Conservation (phyloP, 2,888 invertebrate genomes). For the Encarsia formosa region DNA sequence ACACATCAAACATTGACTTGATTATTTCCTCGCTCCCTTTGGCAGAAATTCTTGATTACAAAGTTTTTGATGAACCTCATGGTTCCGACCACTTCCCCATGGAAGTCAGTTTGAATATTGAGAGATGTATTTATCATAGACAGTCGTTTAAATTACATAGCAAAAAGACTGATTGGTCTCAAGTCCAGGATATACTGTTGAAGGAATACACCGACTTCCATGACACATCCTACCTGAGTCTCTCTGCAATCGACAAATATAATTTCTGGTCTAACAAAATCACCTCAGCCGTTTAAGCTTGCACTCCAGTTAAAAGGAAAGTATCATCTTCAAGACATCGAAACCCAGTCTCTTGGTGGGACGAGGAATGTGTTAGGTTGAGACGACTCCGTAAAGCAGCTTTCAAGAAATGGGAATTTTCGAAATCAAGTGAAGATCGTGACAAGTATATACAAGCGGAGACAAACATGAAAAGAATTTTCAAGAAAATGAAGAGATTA, state of each 20-base stretch:
- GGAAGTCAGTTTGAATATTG: neutral
- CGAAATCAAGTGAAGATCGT: neutral
- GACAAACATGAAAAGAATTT: neutral
- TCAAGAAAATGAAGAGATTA: neutral
- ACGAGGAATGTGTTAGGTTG: neutral
- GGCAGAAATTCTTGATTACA: neutral
- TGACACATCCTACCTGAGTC: neutral
- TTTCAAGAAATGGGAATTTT: neutral
- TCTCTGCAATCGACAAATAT: neutral
- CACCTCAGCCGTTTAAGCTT: neutral
- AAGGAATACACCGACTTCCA: neutral
- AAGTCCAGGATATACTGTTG: neutral
- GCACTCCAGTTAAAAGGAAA: neutral
- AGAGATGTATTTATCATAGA: neutral
- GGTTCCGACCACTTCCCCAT: conserved; percentile 7
- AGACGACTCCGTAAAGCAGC: neutral
- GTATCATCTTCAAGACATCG: neutral
- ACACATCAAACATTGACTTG: conserved; percentile 10
- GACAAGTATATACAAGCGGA: neutral
- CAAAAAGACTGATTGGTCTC: neutral
- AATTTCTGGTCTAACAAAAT: neutral
- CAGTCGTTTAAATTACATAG: neutral
- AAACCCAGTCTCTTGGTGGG: neutral
- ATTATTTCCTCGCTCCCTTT: neutral
- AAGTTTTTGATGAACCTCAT: neutral